phyloP scores from a whole-genome alignment of 2,113 vertebrate species.

The Poeciliopsis turrubarensis region DNA sequence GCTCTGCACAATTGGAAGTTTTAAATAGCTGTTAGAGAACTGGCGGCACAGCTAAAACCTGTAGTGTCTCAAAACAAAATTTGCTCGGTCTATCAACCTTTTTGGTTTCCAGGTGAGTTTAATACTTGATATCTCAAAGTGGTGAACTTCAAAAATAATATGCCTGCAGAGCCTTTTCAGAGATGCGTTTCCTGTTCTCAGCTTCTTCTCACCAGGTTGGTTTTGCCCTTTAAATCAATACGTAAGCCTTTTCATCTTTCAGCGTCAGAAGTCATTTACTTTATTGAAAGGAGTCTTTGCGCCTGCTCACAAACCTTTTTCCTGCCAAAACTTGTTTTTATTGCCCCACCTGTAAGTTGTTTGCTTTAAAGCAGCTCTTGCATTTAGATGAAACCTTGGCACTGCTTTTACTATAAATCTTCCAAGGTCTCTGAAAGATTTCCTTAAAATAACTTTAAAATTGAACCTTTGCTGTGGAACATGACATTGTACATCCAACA shows the following conservation, averaged over 20 bases:
- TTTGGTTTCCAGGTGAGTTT: conserved; percentile 68
- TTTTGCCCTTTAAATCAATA: conserved; percentile 12
- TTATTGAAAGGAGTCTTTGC: conserved; percentile 11
- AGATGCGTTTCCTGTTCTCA: conserved; percentile 33
- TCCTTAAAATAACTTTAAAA: not conserved
- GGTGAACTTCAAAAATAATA: conserved; percentile 59
- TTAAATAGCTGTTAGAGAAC: conserved; percentile 40
- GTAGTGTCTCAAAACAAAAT: conserved; percentile 53
- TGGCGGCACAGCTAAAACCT: conserved; percentile 15
- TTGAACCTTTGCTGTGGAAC: not conserved
- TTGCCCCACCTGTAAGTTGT: not conserved
- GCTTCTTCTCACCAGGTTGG: conserved; percentile 8
- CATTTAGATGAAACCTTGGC: not conserved
- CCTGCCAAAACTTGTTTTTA: conserved; percentile 20
- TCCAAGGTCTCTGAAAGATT: not conserved
- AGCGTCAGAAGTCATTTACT: conserved; percentile 5
- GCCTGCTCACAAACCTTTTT: not conserved
- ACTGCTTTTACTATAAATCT: not conserved
- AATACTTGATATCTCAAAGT: conserved; percentile 34
- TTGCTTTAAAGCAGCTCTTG: conserved; percentile 6
- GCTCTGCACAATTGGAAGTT: conserved; percentile 28
- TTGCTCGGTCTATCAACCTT: conserved; percentile 35
- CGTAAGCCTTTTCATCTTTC: conserved; percentile 14
- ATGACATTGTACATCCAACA: not conserved
- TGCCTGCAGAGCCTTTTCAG: conserved; percentile 47